A percentile compares a stretch with the other conserved stretches of the same genome.
phyloP scores from a whole-genome alignment of 1,140 invertebrate species.

The Drosophila melanica region DNA sequence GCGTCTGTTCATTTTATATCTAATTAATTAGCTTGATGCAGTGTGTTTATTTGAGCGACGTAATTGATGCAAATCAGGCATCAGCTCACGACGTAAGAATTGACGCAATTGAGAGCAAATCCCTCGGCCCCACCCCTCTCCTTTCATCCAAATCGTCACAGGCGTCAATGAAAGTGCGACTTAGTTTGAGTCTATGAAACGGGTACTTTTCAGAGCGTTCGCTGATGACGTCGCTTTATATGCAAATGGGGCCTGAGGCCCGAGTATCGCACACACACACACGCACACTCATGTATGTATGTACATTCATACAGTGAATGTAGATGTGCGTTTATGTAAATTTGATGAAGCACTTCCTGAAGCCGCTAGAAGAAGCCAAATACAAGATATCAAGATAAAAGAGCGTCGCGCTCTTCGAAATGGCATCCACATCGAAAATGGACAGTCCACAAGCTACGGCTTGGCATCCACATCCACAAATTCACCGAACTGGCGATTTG shows the following conservation, averaged over 20 bases:
- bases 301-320: neutral
- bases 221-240: slow-evolving; percentile 54
- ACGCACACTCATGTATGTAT: slow-evolving; percentile 1
- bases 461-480: slow-evolving; percentile 20
- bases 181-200: slow-evolving; percentile 47
- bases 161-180: slow-evolving; percentile 70
- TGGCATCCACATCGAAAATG: slow-evolving; percentile 38
- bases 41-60: slow-evolving; percentile 70
- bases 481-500: slow-evolving; percentile 33
- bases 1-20: slow-evolving; percentile 41
- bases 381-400: slow-evolving; percentile 57
- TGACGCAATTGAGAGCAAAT: slow-evolving; percentile 53
- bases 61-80: slow-evolving; percentile 71
- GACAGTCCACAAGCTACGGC: slow-evolving; percentile 23
- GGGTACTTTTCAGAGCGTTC: slow-evolving; percentile 12
- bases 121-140: neutral
- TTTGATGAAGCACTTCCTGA: slow-evolving; percentile 76
- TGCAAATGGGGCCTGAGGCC: slow-evolving; percentile 51
- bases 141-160: neutral
- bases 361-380: slow-evolving; percentile 51
- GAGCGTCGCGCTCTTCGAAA: slow-evolving; percentile 29
- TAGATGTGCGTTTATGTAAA: slow-evolving; percentile 59
- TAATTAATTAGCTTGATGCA: slow-evolving; percentile 60
- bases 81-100: slow-evolving; percentile 46
- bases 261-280: slow-evolving; percentile 18